Conservation (phyloP, 1,140 invertebrate species). For the Choristoneura fumiferana region DNA sequence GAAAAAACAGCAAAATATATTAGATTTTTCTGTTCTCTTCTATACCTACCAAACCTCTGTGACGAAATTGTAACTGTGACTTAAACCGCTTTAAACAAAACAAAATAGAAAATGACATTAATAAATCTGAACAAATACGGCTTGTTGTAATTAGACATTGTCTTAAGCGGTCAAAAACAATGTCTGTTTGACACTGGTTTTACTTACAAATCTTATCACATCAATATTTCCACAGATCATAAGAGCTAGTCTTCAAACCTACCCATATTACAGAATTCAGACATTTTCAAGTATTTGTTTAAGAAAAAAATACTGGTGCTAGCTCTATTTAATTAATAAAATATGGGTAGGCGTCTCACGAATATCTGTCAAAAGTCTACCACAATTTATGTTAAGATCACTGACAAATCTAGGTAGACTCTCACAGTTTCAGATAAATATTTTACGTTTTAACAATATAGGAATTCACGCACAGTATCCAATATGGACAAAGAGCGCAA, state of each 20-base stretch:
- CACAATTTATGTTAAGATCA: constrained; percentile 72
- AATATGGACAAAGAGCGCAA: constrained; percentile 71
- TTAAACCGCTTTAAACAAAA: constrained; percentile 30
- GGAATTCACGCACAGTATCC: constrained; percentile 67
- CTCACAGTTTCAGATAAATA: constrained; percentile 70
- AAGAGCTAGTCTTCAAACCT: constrained; percentile 65
- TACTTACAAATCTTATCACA: constrained; percentile 30
- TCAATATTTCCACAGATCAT: constrained; percentile 26
- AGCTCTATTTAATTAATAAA: constrained; percentile 64
- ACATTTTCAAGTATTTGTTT: constrained; percentile 32
- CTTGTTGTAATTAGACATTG: constrained; percentile 53
- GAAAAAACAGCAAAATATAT: constrained; percentile 37
- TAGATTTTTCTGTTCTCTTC: constrained; percentile 17
- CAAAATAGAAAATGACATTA: constrained; percentile 19
- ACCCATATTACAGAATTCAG: constrained; percentile 49
- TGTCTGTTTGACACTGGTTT: constrained; percentile 41
- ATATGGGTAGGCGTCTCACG: constrained; percentile 52
- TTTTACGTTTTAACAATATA: constrained; percentile 75
- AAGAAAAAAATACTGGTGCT: constrained; percentile 55
- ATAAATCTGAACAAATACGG: constrained; percentile 35
- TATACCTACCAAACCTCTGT: constrained; percentile 15
- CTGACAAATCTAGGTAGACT: constrained; percentile 75
- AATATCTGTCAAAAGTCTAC: constrained; percentile 58
- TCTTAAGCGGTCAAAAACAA: constrained; percentile 69
- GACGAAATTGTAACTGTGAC: constrained; percentile 33